Evolutionary conservation across 1,140 invertebrate species (phyloP).

Genomic region (Drosophila serrata): DNA sequence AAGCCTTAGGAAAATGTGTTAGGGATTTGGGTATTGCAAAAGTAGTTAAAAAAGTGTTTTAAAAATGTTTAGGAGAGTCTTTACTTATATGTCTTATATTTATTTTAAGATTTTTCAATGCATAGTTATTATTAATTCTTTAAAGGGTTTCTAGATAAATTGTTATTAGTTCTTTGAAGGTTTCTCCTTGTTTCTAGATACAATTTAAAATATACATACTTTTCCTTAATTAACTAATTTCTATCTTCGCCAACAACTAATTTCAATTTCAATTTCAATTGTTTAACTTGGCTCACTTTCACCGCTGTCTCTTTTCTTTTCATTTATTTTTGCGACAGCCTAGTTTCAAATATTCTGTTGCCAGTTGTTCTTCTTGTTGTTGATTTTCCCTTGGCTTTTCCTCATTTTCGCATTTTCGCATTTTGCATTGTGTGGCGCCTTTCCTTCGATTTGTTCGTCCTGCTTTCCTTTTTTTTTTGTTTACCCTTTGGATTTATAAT

Average conservation of each 20-base stretch:
- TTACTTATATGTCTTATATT: background rate
- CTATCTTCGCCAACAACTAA: slow-evolving; percentile 41
- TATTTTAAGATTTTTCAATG: background rate
- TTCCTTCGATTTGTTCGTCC: slow-evolving; percentile 11
- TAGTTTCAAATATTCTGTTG: slow-evolving; percentile 37
- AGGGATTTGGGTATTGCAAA: background rate
- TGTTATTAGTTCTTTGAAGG: no score
- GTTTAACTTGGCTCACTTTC: slow-evolving; percentile 51
- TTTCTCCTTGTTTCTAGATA: no score
- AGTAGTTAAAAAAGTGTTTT: background rate
- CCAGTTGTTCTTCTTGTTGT: slow-evolving; percentile 28
- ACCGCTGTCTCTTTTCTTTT: background rate
- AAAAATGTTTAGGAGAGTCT: background rate
- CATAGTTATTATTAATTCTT: background rate
- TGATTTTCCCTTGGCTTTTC: slow-evolving; percentile 21
- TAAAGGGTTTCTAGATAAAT: no score
- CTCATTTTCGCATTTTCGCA: slow-evolving; percentile 26
- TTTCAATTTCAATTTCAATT: slow-evolving; percentile 53
- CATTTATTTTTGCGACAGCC: slow-evolving; percentile 25
- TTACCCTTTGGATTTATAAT: slow-evolving; percentile 48
- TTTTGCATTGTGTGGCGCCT: slow-evolving; percentile 44
- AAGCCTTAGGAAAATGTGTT: background rate
- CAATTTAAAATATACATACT: no score
- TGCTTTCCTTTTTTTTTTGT: slow-evolving; percentile 20
- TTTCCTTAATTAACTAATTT: slow-evolving; percentile 30